These are phyloP conservation scores for Cecropterus lyciades DNA, from an alignment of 1,140 invertebrate species.

Conservation along the genomic window DNA sequence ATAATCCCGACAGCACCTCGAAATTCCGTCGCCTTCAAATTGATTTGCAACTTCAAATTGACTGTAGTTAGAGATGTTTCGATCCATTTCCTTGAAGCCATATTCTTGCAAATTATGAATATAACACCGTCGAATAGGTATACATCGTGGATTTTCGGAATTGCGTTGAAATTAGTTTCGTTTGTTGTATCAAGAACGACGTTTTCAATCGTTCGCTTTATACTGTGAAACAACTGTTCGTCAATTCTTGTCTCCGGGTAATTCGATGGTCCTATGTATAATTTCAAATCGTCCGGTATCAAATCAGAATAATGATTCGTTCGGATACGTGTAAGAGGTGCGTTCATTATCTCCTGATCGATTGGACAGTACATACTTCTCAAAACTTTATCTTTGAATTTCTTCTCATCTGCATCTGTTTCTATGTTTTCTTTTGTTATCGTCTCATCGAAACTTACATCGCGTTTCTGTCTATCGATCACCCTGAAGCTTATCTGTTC, in stretches of 20 bases:
- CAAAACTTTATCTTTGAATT: slow-evolving; percentile 48
- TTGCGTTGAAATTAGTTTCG: slow-evolving; percentile 36
- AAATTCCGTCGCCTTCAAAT: slow-evolving; percentile 67
- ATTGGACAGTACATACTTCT: slow-evolving; percentile 64
- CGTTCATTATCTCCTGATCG: slow-evolving; percentile 54
- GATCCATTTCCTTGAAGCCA: slow-evolving; percentile 58
- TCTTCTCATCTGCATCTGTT: slow-evolving; percentile 43
- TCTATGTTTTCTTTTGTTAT: slow-evolving; percentile 28
- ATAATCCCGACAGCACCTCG: slow-evolving; percentile 72
- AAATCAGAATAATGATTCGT: slow-evolving; percentile 67
- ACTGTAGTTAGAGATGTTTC: slow-evolving; percentile 49
- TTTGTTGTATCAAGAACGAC: slow-evolving; percentile 51
- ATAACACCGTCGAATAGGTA: slow-evolving; percentile 75
- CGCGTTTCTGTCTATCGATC: slow-evolving; percentile 68
- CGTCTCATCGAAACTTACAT: slow-evolving; percentile 53
- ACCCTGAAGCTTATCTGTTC: slow-evolving; percentile 62
- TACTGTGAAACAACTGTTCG: slow-evolving; percentile 55
- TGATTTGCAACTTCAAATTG: slow-evolving; percentile 49
- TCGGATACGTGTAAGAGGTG: slow-evolving; percentile 56
- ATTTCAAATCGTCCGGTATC: slow-evolving; percentile 69
- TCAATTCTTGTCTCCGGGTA: slow-evolving; percentile 69
- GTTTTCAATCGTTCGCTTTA: slow-evolving; percentile 60
- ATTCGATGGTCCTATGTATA: slow-evolving; percentile 67
- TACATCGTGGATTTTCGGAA: slow-evolving; percentile 69
- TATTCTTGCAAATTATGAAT: slow-evolving; percentile 68